Evolutionary conservation across 2,797 vertebrate genomes (phyloP).

Genomic region (Arctocebus calabarensis): DNA sequence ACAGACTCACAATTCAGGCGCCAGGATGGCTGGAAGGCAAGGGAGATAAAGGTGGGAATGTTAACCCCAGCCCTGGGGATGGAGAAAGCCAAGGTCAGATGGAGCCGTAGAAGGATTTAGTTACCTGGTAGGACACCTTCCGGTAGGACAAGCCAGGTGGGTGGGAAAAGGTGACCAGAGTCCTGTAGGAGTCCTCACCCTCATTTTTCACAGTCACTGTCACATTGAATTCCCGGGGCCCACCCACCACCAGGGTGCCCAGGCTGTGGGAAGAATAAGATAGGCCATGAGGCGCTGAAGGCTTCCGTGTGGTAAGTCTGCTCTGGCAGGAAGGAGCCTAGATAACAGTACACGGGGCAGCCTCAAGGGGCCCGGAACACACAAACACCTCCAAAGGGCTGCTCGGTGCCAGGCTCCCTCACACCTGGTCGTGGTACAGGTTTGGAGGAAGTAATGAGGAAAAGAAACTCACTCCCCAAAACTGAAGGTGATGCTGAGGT

Average conservation of each 20-base stretch:
- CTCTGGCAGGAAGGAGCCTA: background rate
- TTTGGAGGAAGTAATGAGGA: background rate
- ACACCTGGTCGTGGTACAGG: accelerated
- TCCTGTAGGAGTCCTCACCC: slow-evolving; percentile 91
- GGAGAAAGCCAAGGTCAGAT: background rate
- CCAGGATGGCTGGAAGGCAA: slow-evolving; percentile 58
- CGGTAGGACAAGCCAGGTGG: slow-evolving; percentile 91
- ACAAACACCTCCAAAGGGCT: background rate
- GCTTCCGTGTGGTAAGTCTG: background rate
- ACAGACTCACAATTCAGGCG: accelerated
- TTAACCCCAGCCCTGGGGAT: background rate
- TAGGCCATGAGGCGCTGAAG: background rate
- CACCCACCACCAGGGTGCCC: slow-evolving; percentile 87
- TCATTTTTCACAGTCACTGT: slow-evolving; percentile 88
- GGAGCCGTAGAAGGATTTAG: background rate
- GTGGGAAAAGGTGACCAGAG: slow-evolving; percentile 86
- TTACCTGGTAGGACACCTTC: slow-evolving; percentile 87
- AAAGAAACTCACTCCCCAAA: slow-evolving; percentile 86
- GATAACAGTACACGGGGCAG: background rate
- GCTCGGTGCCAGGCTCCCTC: background rate
- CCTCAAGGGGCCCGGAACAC: no score
- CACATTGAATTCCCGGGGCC: slow-evolving; percentile 87
- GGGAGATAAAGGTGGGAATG: background rate
- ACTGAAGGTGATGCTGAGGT: slow-evolving; percentile 90
- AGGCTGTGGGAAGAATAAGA: slow-evolving; percentile 66